A percentile compares a stretch with the other conserved stretches of the same genome.
These are phyloP conservation scores for Pongo pygmaeus DNA, from an alignment of 2,113 vertebrate genomes.

Conservation along the genomic window DNA sequence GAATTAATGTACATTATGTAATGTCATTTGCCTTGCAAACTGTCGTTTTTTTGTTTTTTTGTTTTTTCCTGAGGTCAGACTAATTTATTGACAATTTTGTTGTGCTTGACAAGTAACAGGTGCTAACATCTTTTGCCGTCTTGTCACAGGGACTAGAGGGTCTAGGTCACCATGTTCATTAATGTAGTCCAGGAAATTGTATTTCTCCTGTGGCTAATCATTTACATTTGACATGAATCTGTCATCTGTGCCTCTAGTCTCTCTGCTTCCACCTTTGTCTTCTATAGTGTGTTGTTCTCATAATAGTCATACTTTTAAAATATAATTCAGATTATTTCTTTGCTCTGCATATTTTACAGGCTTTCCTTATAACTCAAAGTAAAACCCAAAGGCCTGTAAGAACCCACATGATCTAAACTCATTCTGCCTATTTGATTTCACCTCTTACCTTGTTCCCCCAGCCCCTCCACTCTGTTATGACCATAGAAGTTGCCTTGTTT, in stretches of 20 bases:
- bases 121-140: conserved; percentile 59
- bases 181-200: conserved; percentile 50
- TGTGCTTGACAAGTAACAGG: conserved; percentile 67
- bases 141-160: conserved; percentile 33
- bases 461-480: neutral
- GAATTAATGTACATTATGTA: neutral
- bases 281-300: neutral
- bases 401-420: neutral
- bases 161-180: conserved; percentile 72
- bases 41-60: neutral
- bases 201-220: conserved; percentile 57
- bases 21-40: neutral
- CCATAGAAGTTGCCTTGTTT: neutral
- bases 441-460: neutral
- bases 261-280: conserved; percentile 9
- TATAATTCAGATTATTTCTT: conserved; percentile 24
- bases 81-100: conserved; percentile 61
- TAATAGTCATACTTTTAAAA: neutral
- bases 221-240: conserved; percentile 61
- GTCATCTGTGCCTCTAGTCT: conserved; percentile 41
- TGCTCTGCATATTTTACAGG: neutral
- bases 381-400: neutral
- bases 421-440: neutral
- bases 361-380: neutral
- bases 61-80: conserved; percentile 38